Conservation (phyloP, 2,888 invertebrate species). For the Caenorhabditis parvicauda region DNA sequence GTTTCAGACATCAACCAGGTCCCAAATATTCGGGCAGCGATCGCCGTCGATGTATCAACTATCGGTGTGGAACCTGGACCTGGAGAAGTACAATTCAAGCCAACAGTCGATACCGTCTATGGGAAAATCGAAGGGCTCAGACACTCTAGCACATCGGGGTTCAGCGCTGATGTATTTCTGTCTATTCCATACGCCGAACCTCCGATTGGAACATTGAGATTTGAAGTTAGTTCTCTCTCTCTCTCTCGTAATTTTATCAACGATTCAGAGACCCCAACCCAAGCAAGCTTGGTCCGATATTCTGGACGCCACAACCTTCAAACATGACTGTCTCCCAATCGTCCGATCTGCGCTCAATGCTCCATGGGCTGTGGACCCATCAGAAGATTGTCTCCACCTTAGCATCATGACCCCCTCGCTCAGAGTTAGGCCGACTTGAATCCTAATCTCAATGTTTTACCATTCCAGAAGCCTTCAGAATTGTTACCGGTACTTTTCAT, state of each 20-base stretch:
- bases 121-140: too few relatives aligned
- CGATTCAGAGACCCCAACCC: constrained; percentile 41
- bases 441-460: too few relatives aligned
- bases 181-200: constrained; percentile 44
- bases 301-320: constrained; percentile 37
- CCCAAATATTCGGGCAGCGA: too few relatives aligned
- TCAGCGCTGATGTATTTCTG: constrained; percentile 39
- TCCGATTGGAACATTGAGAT: constrained; percentile 39
- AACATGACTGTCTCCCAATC: constrained; percentile 41
- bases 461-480: too few relatives aligned
- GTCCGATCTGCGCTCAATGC: constrained; percentile 21
- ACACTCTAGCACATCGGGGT: too few relatives aligned
- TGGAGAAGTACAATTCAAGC: too few relatives aligned
- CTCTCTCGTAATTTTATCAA: too few relatives aligned
- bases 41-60: too few relatives aligned
- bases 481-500: constrained; percentile 38
- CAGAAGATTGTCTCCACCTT: constrained; percentile 45
- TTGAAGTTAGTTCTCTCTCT: constrained; percentile 37
- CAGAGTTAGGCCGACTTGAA: too few relatives aligned
- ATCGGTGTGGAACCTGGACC: too few relatives aligned
- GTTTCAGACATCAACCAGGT: too few relatives aligned
- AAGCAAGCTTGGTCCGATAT: constrained; percentile 43
- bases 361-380: constrained; percentile 34
- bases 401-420: constrained; percentile 43
- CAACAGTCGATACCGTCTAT: too few relatives aligned